Evolutionary conservation across 2,797 vertebrate species (phyloP).

Genomic region (Eutrigla gurnardus): DNA sequence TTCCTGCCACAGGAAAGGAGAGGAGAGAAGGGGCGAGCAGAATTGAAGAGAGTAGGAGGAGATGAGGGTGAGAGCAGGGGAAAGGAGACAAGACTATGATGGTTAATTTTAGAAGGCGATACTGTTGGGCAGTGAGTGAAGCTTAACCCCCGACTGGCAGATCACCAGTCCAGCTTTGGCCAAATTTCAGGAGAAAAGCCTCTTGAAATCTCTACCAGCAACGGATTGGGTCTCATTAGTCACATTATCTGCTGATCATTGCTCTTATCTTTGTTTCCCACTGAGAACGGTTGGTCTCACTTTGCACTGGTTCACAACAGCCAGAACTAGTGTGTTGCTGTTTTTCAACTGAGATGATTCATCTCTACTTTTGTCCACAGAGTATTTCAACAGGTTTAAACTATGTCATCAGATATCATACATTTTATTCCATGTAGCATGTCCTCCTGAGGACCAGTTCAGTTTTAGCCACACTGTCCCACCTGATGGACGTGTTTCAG

Average conservation of each 20-base stretch:
- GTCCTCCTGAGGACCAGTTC: background rate
- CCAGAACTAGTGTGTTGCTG: conserved; percentile 7
- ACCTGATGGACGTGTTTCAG: conserved; percentile 38
- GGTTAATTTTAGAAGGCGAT: conserved; percentile 74
- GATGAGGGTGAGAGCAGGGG: conserved; percentile 48
- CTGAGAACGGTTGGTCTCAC: conserved; percentile 31
- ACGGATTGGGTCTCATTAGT: conserved; percentile 40
- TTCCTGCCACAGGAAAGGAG: conserved; percentile 87
- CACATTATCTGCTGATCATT: conserved; percentile 48
- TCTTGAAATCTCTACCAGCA: conserved; percentile 58
- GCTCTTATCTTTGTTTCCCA: conserved; percentile 31
- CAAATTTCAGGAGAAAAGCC: conserved; percentile 50
- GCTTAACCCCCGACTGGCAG: conserved; percentile 30
- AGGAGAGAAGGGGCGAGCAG: conserved; percentile 66
- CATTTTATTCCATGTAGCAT: background rate
- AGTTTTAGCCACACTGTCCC: conserved; percentile 4
- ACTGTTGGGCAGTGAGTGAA: conserved; percentile 20
- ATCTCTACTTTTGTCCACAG: background rate
- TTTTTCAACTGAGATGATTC: conserved; percentile 1
- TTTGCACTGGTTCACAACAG: conserved; percentile 31
- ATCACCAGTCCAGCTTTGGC: conserved; percentile 53
- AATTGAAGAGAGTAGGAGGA: conserved; percentile 62
- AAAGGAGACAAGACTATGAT: conserved; percentile 44
- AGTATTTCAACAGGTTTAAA: background rate
- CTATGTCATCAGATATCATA: background rate